Evolutionary conservation across 2,113 vertebrate species (phyloP), one percentile per base, ranked within the genome.

Genomic region (Syngnathoides biaculeatus): DNA sequence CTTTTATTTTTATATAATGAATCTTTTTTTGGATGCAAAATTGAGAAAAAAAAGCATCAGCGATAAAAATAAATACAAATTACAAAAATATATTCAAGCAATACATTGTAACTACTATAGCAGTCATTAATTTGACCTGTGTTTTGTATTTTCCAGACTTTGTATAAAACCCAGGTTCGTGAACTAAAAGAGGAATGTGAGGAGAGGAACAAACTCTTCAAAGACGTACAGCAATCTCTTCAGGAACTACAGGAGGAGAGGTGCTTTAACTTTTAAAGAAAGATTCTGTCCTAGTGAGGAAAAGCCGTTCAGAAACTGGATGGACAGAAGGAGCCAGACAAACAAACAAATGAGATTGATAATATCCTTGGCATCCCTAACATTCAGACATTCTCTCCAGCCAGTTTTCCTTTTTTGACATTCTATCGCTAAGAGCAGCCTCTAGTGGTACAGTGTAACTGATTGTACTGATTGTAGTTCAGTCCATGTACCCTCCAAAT

Each of bases 131-230:
- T 5, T 53, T 71, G n/a, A 62, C 20, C 15, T 67, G 38, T 24
- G 19, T 26, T 59, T 56, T 77, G 45, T 79, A 17, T 73, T 58
- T 74, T 73, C 50, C 82, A 99, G 97, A 98, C 97, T 1, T 88
- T 99, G 15, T 99, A 99, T 79, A 99, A 99, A 88, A 99, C 97
- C 0, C 97, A 99, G 86, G 97, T 98, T 67, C 92, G 96, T 61
- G 97, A 99, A 79, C 93, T 99, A 64, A 99, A 99, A 87, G 97
- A 99, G 82, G 97, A 99, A 83, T 98, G 94, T 90, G 97, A 98
- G 71, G 97, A 99, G 74, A 96, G 94, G 80, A 94, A 92, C 77
- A 99, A 98, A 74, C 91, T 97, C 56, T 94, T 93, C 87, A 98
- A 99, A 89, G 97, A 99, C 43, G 83, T 94, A 68, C 96, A 97